Conservation (phyloP, 2,888 invertebrate species). For the Polyploca ridens region DNA sequence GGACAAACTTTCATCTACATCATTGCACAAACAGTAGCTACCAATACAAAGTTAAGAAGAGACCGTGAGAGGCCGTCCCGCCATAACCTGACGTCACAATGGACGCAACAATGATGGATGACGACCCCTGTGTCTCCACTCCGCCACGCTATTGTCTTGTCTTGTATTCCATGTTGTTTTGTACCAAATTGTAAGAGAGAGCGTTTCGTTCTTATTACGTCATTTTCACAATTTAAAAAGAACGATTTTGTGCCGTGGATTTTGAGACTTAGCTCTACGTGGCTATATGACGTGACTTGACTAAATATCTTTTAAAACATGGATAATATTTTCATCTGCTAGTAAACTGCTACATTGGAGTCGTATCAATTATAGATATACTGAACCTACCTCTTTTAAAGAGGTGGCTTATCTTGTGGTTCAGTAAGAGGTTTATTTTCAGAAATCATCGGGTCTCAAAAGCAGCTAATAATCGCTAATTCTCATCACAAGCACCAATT, state of each 20-base stretch:
- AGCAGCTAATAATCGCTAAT: background rate
- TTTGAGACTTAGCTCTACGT: no score
- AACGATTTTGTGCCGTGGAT: no score
- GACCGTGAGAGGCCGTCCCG: slow-evolving; percentile 25
- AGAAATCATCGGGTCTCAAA: background rate
- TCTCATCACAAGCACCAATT: background rate
- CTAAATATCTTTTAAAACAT: no score
- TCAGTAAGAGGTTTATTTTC: no score
- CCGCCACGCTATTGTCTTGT: slow-evolving; percentile 52
- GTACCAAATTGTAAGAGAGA: slow-evolving; percentile 7
- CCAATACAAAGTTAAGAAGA: slow-evolving; percentile 10
- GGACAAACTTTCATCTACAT: slow-evolving; percentile 9
- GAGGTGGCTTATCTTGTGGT: no score
- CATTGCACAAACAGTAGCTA: slow-evolving; percentile 14
- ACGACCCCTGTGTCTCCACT: slow-evolving; percentile 35
- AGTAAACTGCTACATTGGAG: no score
- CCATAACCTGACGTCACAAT: slow-evolving; percentile 48
- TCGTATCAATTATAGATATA: no score
- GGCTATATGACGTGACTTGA: no score
- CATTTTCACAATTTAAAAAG: no score
- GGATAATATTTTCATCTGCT: no score
- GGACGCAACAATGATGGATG: slow-evolving; percentile 48
- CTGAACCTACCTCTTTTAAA: no score
- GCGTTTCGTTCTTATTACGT: background rate
- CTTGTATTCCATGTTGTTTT: slow-evolving; percentile 19